phyloP scores from a whole-genome alignment of 2,797 vertebrate genomes.

The Salmo trutta region DNA sequence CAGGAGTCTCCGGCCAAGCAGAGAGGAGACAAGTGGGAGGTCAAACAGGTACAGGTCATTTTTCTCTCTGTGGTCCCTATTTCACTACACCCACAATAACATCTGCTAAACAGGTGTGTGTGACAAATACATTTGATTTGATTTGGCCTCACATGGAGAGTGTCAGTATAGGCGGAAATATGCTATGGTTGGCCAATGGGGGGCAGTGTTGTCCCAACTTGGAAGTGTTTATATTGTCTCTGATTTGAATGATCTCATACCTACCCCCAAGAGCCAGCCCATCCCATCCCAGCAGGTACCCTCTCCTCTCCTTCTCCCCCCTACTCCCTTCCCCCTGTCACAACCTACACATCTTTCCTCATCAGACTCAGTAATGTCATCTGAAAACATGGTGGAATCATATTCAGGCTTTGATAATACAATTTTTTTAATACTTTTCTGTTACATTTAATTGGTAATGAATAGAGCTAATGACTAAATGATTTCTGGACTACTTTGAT shows the following conservation, averaged over 20 bases:
- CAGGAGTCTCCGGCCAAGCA: constrained; percentile 32
- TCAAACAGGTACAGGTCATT: constrained; percentile 46
- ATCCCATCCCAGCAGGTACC: constrained; percentile 66
- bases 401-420: not conserved
- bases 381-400: constrained; percentile 23
- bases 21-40: constrained; percentile 37
- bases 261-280: constrained; percentile 51
- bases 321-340: constrained; percentile 45
- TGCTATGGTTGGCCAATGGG: constrained; percentile 46
- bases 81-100: no score
- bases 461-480: not conserved
- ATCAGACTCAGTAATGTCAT: constrained; percentile 57
- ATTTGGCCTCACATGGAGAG: not conserved
- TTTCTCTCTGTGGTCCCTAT: not conserved
- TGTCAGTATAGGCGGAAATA: not conserved
- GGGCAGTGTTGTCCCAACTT: constrained; percentile 67
- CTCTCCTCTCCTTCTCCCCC: constrained; percentile 56
- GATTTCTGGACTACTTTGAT: not conserved
- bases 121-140: no score
- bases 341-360: constrained; percentile 53
- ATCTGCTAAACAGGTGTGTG: no score
- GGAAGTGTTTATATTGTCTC: constrained; percentile 12
- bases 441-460: not conserved
- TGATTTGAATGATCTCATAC: constrained; percentile 69
- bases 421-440: not conserved